Conservation (phyloP, 2,888 invertebrate species). For the Seira musarum region DNA sequence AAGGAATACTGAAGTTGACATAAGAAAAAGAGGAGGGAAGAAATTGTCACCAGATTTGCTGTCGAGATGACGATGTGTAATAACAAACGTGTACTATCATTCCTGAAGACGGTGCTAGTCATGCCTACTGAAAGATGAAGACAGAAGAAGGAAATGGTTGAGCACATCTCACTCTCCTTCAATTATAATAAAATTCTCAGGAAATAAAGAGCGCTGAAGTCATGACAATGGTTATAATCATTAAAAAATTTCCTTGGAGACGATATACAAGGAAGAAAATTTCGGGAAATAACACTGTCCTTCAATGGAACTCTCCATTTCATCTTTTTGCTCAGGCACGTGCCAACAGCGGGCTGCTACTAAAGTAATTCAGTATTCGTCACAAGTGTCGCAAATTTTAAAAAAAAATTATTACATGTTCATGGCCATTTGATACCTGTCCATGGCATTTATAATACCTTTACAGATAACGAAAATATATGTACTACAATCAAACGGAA, state of each 20-base stretch:
- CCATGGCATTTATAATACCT: neutral
- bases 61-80: neutral
- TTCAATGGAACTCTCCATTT: neutral
- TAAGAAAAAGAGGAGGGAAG: neutral
- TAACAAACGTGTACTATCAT: neutral
- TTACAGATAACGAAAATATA: neutral
- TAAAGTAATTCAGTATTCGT: too few relatives aligned
- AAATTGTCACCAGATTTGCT: slow-evolving; percentile 17
- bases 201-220: too few relatives aligned
- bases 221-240: too few relatives aligned
- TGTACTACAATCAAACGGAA: neutral
- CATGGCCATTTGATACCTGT: neutral
- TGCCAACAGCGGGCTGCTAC: too few relatives aligned
- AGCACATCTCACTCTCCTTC: too few relatives aligned
- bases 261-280: neutral
- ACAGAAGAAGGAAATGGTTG: neutral
- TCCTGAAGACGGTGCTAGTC: too few relatives aligned
- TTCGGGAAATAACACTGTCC: neutral
- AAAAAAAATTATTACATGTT: neutral
- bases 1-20: neutral
- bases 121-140: neutral
- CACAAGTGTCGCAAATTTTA: neutral
- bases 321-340: too few relatives aligned
- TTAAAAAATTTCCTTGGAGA: neutral
- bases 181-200: too few relatives aligned